These are phyloP conservation scores for Deroptyus accipitrinus DNA, from an alignment of 2,113 vertebrate genomes.

Conservation along the genomic window DNA sequence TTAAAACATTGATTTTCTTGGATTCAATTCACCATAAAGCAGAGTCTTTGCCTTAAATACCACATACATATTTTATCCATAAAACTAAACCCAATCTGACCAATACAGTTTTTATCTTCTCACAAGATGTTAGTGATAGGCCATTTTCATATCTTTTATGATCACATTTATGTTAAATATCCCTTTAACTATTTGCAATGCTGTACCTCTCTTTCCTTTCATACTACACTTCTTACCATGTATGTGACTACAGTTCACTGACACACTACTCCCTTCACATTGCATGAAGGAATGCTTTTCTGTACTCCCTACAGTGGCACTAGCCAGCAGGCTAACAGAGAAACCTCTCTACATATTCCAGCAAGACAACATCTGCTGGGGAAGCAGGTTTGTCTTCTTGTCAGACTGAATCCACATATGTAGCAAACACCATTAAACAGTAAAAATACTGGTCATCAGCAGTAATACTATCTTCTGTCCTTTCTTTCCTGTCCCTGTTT, in stretches of 20 bases:
- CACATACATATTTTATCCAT: neutral
- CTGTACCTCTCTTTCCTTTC: neutral
- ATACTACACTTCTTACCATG: neutral
- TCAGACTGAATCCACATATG: neutral
- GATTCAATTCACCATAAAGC: neutral
- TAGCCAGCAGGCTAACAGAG: neutral
- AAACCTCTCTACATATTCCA: neutral
- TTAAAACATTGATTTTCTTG: neutral
- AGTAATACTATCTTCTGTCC: neutral
- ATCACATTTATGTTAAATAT: neutral
- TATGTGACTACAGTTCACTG: neutral
- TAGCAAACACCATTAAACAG: neutral
- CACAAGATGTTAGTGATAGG: neutral
- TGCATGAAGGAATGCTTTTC: neutral
- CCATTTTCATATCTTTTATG: neutral
- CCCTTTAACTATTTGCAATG: neutral
- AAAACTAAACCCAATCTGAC: neutral
- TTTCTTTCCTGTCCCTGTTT: neutral
- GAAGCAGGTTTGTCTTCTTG: neutral
- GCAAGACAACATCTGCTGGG: neutral
- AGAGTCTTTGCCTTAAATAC: neutral
- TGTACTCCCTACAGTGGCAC: neutral
- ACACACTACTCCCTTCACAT: neutral
- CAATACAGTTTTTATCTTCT: neutral
- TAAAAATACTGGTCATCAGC: neutral